phyloP scores from a whole-genome alignment of 1,140 invertebrate species.

The Rhagoletis pomonella region DNA sequence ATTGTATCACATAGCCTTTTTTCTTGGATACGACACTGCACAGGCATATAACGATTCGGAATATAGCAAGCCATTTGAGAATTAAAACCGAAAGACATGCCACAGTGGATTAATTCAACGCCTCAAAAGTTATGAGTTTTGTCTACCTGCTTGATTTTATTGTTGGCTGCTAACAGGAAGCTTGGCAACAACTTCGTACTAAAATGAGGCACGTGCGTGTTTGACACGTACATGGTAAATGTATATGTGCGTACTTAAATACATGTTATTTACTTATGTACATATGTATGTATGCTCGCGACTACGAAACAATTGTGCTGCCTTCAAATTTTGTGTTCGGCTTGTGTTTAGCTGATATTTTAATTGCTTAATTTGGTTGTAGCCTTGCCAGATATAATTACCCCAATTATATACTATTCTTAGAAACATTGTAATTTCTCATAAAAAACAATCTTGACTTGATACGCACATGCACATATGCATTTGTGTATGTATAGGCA shows the following conservation, averaged over 20 bases:
- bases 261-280: too few species aligned
- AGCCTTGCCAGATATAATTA: conserved; percentile 2
- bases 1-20: too few species aligned
- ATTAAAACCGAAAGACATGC: background rate
- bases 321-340: background rate
- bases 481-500: too few species aligned
- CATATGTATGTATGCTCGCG: background rate
- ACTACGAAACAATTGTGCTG: background rate
- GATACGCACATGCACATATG: too few species aligned
- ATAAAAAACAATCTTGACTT: too few species aligned
- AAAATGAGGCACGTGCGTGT: conserved; percentile 12
- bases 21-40: too few species aligned
- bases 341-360: background rate
- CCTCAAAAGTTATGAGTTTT: background rate
- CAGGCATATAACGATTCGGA: background rate
- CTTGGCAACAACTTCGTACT: background rate
- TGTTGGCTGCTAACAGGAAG: background rate
- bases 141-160: conserved; percentile 3
- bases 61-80: background rate
- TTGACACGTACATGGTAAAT: conserved; percentile 9
- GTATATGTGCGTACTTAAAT: background rate
- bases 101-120: conserved; percentile 30
- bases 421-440: too few species aligned
- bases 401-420: too few species aligned
- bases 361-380: conserved; percentile 13